These are phyloP conservation scores for Hedya salicella DNA, from an alignment of 2,888 invertebrate species.

Conservation along the genomic window DNA sequence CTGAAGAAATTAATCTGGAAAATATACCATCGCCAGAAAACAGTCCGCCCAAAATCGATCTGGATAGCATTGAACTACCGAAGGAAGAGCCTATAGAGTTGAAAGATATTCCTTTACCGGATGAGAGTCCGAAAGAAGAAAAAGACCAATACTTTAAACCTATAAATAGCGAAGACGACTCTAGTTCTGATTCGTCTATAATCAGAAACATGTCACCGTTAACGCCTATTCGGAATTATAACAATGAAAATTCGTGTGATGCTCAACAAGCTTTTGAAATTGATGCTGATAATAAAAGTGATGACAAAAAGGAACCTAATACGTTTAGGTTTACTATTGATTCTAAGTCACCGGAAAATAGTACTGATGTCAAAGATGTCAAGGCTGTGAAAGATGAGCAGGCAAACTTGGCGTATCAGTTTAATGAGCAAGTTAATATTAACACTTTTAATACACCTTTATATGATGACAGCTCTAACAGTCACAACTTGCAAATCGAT, in stretches of 20 bases:
- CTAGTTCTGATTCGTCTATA: conserved; percentile 76
- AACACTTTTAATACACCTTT: conserved; percentile 72
- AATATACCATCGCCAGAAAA: conserved; percentile 63
- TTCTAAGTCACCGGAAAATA: conserved; percentile 65
- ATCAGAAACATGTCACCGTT: conserved; percentile 79
- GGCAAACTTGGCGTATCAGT: conserved; percentile 66
- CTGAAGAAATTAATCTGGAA: conserved; percentile 73
- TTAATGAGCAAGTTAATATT: conserved; percentile 73
- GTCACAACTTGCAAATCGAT: conserved; percentile 76
- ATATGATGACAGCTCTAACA: conserved; percentile 79
- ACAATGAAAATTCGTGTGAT: conserved; percentile 79
- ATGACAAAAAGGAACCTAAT: conserved; percentile 69
- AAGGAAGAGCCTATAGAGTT: conserved; percentile 55
- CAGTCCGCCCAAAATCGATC: conserved; percentile 80
- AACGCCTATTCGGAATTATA: conserved; percentile 78
- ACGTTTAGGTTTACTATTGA: conserved; percentile 76
- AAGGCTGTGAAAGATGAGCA: conserved; percentile 66
- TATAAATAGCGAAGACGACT: conserved; percentile 70
- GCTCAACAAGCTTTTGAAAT: conserved; percentile 80
- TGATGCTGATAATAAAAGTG: conserved; percentile 61
- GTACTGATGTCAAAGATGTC: conserved; percentile 59
- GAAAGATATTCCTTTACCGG: conserved; percentile 65
- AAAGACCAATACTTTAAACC: conserved; percentile 70
- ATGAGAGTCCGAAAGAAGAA: conserved; percentile 58
- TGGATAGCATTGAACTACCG: conserved; percentile 70